phyloP scores from a whole-genome alignment of 2,888 invertebrate genomes.

The Magallana nippona region DNA sequence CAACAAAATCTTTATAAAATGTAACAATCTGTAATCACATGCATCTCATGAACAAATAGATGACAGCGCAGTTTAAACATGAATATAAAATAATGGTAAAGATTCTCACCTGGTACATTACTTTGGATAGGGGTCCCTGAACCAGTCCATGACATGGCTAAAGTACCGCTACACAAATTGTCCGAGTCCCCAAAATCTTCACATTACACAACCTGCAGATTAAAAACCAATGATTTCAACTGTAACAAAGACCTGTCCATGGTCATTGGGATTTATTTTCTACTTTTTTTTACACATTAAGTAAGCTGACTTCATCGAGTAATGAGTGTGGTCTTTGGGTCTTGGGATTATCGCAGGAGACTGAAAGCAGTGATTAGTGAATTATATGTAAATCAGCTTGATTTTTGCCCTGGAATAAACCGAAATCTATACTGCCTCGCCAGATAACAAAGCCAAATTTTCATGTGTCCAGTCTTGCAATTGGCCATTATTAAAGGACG shows the following conservation, averaged over 20 bases:
- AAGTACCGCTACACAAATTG: not conserved
- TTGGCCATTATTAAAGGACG: slow-evolving; percentile 19
- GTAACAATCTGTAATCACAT: too few species aligned
- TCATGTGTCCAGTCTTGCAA: slow-evolving; percentile 17
- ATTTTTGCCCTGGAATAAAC: not conserved
- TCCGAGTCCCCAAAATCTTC: slow-evolving; percentile 2
- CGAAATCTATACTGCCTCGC: not conserved
- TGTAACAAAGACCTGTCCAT: not conserved
- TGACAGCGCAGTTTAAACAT: not conserved
- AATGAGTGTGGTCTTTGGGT: slow-evolving; percentile 2
- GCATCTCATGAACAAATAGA: too few species aligned
- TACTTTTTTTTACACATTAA: not conserved
- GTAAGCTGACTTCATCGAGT: not conserved
- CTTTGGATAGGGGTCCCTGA: slow-evolving; percentile 45
- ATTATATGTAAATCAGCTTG: not conserved
- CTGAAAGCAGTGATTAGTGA: slow-evolving; percentile 21
- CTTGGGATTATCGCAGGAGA: not conserved
- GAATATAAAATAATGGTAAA: not conserved
- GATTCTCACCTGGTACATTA: slow-evolving; percentile 50
- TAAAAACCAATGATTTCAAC: not conserved
- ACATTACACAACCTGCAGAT: slow-evolving; percentile 22
- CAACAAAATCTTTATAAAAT: too few species aligned
- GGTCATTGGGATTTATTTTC: not conserved
- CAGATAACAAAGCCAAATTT: not conserved
- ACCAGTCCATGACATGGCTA: slow-evolving; percentile 52